Percentiles rank a stretch among this genome's conserved stretches.
These are phyloP conservation scores for Merluccius polli DNA, from an alignment of 2,797 vertebrate species.

Conservation along the genomic window DNA sequence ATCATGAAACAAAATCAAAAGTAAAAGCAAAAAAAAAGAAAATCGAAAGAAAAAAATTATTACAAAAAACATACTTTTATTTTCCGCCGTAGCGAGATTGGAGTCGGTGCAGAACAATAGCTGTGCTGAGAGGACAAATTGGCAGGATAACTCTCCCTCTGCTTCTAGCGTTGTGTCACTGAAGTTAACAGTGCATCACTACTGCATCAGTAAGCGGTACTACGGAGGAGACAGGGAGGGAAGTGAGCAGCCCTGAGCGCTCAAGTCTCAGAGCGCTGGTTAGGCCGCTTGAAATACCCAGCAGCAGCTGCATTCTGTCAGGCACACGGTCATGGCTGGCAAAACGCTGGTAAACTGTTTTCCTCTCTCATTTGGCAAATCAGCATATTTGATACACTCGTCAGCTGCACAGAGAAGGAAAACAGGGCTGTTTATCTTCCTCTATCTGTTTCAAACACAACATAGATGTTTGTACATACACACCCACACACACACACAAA, in stretches of 20 bases:
- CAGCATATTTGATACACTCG: slow-evolving; percentile 56
- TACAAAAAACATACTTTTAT: neutral
- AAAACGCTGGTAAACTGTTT: slow-evolving; percentile 59
- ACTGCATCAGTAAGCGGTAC: slow-evolving; percentile 25
- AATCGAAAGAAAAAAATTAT: neutral
- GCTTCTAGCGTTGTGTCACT: slow-evolving; percentile 15
- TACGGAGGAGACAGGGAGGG: slow-evolving; percentile 27
- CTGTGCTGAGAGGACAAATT: neutral
- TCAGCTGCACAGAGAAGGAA: slow-evolving; percentile 37
- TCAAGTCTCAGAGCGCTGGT: slow-evolving; percentile 43
- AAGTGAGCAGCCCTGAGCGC: slow-evolving; percentile 40
- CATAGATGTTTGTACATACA: slow-evolving; percentile 9
- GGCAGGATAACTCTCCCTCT: slow-evolving; percentile 5
- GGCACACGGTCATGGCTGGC: slow-evolving; percentile 33
- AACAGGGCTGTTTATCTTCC: slow-evolving; percentile 50
- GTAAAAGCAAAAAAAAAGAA: neutral
- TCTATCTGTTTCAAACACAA: slow-evolving; percentile 23
- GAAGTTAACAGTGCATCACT: slow-evolving; percentile 33
- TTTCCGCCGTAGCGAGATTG: neutral
- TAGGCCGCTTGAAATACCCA: slow-evolving; percentile 49
- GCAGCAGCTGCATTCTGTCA: slow-evolving; percentile 54
- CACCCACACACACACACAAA: slow-evolving; percentile 5
- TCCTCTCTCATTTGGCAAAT: slow-evolving; percentile 61
- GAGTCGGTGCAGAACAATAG: neutral
- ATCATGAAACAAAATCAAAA: neutral